These are phyloP conservation scores for Hylaea fasciaria DNA, from an alignment of 2,888 invertebrate species.

Conservation along the genomic window DNA sequence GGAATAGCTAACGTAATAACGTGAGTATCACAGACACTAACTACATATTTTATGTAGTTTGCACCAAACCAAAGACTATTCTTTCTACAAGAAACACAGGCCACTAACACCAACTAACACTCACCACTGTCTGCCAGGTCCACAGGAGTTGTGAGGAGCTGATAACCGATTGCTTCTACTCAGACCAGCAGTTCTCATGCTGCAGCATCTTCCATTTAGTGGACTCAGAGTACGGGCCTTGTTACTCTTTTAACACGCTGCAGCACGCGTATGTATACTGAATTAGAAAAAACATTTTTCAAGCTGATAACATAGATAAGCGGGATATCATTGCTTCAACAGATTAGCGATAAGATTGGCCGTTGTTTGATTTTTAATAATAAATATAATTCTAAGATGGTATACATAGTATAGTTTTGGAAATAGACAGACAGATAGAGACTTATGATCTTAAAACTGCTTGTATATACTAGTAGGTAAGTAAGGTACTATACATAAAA, in stretches of 20 bases:
- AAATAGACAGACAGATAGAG: too few relatives aligned
- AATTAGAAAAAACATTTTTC: conserved; percentile 10
- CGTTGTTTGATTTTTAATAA: conserved; percentile 23
- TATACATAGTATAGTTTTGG: too few relatives aligned
- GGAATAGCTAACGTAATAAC: too few relatives aligned
- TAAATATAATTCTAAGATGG: too few relatives aligned
- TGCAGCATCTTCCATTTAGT: conserved; percentile 75
- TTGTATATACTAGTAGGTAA: too few relatives aligned
- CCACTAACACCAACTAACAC: not conserved
- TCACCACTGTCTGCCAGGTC: conserved; percentile 55
- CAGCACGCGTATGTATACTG: conserved; percentile 70
- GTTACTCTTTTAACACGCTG: conserved; percentile 82
- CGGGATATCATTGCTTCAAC: conserved; percentile 27
- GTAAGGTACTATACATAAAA: too few relatives aligned
- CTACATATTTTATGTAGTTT: too few relatives aligned
- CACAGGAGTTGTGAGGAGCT: conserved; percentile 75
- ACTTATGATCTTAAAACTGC: too few relatives aligned
- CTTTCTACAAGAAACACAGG: not conserved
- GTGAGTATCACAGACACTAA: too few relatives aligned
- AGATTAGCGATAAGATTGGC: conserved; percentile 44
- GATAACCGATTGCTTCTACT: conserved; percentile 78
- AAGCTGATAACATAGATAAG: conserved; percentile 30
- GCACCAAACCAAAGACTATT: too few relatives aligned
- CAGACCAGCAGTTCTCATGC: conserved; percentile 73
- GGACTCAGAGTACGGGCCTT: conserved; percentile 81